Evolutionary conservation across 2,113 vertebrate species (phyloP), one percentile per base, ranked within the genome.

Genomic region (Labrus mixtus): DNA sequence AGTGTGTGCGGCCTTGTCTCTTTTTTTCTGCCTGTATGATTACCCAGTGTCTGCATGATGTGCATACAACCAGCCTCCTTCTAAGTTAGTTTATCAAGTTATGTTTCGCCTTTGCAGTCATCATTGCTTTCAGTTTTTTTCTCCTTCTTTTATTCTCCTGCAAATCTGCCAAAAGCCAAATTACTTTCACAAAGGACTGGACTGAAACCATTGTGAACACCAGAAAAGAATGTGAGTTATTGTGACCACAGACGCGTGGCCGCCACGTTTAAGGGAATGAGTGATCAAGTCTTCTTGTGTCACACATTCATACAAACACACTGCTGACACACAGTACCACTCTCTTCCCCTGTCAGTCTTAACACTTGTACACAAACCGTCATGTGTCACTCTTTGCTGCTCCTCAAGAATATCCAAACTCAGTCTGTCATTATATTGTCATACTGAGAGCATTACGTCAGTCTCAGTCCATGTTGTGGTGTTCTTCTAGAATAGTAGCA

Each of bases 341-440:
- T 56, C 7, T 55, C 45, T 48, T 20, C 4, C 17, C 39, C 11
- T 66, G 54, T 71, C 59, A 36, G 51, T 45, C 25, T 41, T n/a
- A 4, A 4, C 33, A 45, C 41, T 41, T 62, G 45, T 5, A 58
- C 37, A 46, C 37, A 57, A 71, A 78, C 63, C 57, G 13, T 79
- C 1, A 64, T 59, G 58, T 90, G 83, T 82, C 85, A 70, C 43
- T 16, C 1, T 67, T 29, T 10, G 8, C 73, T 23, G 58, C 59
- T 51, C 48, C 70, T 39, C 58, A 70, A 72, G 76, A 71, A 71
- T 68, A 68, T 66, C 68, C 69, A 57, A 59, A 74, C 73, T 1
- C 13, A 77, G 70, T 75, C 86, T 89, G 78, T 91, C 81, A 89
- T 91, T 90, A 89, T 61, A 48, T 2, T 78, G 82, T 87, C 88